phyloP scores from a whole-genome alignment of 2,888 invertebrate species.

The Pseudococcus jackbeardsleyi region DNA sequence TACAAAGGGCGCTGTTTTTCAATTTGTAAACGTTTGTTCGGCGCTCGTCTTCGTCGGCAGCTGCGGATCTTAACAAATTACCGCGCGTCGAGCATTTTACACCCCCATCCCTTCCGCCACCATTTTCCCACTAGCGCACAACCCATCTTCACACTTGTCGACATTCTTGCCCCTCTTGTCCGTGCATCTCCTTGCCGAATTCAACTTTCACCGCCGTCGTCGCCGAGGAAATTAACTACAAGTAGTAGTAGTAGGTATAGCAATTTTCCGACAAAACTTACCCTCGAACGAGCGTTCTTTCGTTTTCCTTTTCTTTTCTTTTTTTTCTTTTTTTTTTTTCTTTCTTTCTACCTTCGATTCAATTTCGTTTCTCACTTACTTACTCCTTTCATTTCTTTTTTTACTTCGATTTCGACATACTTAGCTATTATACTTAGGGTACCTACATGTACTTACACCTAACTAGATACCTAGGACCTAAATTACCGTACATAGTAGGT shows the following conservation, averaged over 20 bases:
- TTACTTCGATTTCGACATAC: background rate
- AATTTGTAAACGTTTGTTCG: constrained; percentile 44
- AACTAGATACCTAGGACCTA: too few species aligned
- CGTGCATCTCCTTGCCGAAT: background rate
- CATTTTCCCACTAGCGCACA: background rate
- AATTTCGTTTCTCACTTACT: background rate
- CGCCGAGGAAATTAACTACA: background rate
- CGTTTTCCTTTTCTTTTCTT: constrained; percentile 12
- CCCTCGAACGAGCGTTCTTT: background rate
- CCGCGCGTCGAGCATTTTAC: background rate
- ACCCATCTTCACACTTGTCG: too few species aligned
- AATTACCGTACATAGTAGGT: too few species aligned
- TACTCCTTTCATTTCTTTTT: background rate
- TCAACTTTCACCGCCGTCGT: background rate
- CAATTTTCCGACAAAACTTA: background rate
- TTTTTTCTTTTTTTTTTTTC: background rate
- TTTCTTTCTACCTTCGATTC: background rate
- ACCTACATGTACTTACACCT: too few species aligned
- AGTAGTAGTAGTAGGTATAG: background rate
- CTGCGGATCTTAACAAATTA: constrained; percentile 25
- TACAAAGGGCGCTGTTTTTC: constrained; percentile 29
- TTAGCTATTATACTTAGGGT: too few species aligned
- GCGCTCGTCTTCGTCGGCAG: background rate
- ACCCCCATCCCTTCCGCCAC: background rate
- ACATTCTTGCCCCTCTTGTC: background rate